Conservation (phyloP, 2,797 vertebrate genomes). For the Gymnopithys bicolor region DNA sequence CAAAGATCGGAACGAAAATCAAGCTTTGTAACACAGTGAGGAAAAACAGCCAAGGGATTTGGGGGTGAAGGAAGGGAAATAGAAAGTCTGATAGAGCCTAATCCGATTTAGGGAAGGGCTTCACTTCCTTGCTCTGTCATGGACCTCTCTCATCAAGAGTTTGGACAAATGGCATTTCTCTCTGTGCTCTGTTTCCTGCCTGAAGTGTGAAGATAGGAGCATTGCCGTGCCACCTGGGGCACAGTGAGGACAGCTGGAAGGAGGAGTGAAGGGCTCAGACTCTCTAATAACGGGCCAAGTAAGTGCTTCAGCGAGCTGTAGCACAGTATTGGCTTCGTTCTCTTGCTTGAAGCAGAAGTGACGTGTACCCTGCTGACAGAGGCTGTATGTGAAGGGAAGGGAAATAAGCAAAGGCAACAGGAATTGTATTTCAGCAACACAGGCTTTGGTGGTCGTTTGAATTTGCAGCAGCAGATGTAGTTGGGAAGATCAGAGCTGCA, state of each 20-base stretch:
- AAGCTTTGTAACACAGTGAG: not conserved
- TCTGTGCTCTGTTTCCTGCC: conserved; percentile 68
- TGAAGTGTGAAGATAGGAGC: conserved; percentile 67
- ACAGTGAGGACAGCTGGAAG: conserved; percentile 63
- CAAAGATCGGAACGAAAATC: not conserved
- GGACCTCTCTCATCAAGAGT: conserved; percentile 41
- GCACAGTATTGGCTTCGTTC: conserved; percentile 45
- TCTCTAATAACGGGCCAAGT: conserved; percentile 60
- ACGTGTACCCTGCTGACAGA: conserved; percentile 56
- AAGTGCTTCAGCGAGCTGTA: conserved; percentile 67
- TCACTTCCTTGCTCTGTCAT: conserved; percentile 38
- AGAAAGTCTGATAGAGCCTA: conserved; percentile 38
- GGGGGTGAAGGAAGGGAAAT: not conserved
- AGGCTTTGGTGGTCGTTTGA: not conserved
- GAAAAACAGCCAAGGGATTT: conserved; percentile 26
- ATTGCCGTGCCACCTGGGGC: conserved; percentile 56
- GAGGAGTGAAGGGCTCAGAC: conserved; percentile 59
- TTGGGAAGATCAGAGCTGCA: not conserved
- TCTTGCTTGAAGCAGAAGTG: conserved; percentile 53
- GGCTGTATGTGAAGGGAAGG: not conserved
- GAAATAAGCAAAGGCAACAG: conserved; percentile 1
- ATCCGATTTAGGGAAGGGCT: conserved; percentile 44
- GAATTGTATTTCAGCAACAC: not conserved
- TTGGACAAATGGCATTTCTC: conserved; percentile 58
- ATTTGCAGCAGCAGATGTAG: not conserved